A percentile compares a stretch with the other conserved stretches of the same genome.
These are phyloP conservation scores for Drosophila kanekoi DNA, from an alignment of 2,888 invertebrate species.

Conservation along the genomic window DNA sequence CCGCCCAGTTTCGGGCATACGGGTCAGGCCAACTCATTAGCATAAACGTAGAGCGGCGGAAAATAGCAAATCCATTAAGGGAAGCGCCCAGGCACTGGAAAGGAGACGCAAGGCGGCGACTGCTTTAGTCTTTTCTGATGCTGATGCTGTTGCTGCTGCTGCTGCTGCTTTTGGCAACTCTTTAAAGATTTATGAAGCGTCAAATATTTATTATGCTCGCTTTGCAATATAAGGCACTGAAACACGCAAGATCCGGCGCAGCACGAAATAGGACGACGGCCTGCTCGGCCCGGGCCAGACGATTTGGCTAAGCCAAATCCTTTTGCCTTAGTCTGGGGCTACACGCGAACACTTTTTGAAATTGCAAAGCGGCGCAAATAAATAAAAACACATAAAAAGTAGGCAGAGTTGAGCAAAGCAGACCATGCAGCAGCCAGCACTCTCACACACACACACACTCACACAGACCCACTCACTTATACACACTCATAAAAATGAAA, in stretches of 20 bases:
- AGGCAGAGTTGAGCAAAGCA: constrained; percentile 62
- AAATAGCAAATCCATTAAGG: constrained; percentile 78
- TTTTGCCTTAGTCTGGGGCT: constrained; percentile 47
- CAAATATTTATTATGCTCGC: constrained; percentile 83
- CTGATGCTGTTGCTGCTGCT: constrained; percentile 57
- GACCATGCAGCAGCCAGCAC: constrained; percentile 24
- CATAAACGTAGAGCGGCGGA: constrained; percentile 72
- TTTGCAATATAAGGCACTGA: constrained; percentile 80
- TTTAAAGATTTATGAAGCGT: constrained; percentile 83
- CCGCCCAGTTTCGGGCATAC: constrained; percentile 11
- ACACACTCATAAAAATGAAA: constrained; percentile 66
- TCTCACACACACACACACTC: constrained; percentile 12
- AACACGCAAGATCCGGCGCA: constrained; percentile 71
- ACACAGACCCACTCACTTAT: constrained; percentile 26
- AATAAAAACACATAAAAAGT: constrained; percentile 80
- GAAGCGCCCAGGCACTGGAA: constrained; percentile 38
- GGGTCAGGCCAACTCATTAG: constrained; percentile 67
- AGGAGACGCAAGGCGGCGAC: constrained; percentile 25
- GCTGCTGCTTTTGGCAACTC: constrained; percentile 74
- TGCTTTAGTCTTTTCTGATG: constrained; percentile 24
- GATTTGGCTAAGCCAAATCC: constrained; percentile 55
- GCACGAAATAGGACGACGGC: constrained; percentile 72
- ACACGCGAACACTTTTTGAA: constrained; percentile 77
- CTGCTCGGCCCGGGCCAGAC: constrained; percentile 13
- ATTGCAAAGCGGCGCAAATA: constrained; percentile 81